A percentile compares a stretch with the other conserved stretches of the same genome.
Conservation (phyloP, 2,797 vertebrate genomes). For the Spondyliosoma cantharus region DNA sequence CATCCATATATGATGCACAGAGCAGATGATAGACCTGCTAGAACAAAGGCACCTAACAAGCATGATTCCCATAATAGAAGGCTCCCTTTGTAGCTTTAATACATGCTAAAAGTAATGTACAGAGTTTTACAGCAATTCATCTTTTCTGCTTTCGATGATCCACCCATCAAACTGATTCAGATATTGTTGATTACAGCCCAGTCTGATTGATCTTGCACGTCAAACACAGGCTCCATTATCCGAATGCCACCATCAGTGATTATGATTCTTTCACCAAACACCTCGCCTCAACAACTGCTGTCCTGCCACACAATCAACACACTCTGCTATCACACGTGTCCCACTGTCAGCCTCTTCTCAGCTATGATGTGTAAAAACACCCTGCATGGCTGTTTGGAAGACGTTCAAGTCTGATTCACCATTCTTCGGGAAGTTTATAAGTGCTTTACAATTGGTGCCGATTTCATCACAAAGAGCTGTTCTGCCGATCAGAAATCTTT, state of each 20-base stretch:
- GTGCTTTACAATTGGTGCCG: not conserved
- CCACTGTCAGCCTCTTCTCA: not conserved
- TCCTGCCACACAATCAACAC: not conserved
- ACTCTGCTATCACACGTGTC: not conserved
- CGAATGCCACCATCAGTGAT: not conserved
- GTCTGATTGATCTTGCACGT: conserved; percentile 1
- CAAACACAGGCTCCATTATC: not conserved
- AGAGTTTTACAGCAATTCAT: conserved; percentile 29
- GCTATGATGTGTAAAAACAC: not conserved
- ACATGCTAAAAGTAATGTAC: conserved; percentile 29
- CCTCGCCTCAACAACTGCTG: not conserved
- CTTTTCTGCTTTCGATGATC: conserved; percentile 27
- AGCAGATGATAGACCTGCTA: conserved; percentile 44
- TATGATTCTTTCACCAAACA: not conserved
- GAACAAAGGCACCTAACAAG: conserved; percentile 51
- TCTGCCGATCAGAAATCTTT: not conserved
- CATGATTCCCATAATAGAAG: conserved; percentile 19
- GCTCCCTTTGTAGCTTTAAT: conserved; percentile 8
- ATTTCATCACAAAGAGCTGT: not conserved
- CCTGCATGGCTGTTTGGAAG: not conserved
- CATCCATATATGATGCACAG: conserved; percentile 22
- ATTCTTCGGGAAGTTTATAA: not conserved
- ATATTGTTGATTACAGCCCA: not conserved
- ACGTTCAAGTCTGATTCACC: not conserved
- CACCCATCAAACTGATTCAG: not conserved